Percentiles rank a stretch among this genome's conserved stretches.
Conservation (phyloP, 2,797 vertebrate genomes). For the Neopelma chrysocephalum region DNA sequence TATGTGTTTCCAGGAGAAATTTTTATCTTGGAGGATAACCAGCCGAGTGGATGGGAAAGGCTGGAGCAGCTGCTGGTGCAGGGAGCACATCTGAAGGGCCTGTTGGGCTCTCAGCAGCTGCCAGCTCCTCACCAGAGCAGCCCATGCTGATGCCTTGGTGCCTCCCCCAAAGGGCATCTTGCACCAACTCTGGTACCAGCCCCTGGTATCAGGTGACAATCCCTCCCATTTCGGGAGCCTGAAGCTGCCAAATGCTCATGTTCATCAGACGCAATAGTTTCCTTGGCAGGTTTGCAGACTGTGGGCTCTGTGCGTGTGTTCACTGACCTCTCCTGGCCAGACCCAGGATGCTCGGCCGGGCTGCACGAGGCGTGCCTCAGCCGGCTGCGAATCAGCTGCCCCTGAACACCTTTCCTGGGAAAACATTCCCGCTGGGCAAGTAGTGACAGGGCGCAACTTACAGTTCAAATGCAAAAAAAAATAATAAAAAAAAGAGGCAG, state of each 20-base stretch:
- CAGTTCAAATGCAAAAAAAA: not conserved
- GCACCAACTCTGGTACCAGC: not conserved
- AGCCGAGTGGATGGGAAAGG: not conserved
- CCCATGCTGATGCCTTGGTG: not conserved
- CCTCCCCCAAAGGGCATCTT: not conserved
- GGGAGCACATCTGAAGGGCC: not conserved
- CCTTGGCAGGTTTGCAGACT: not conserved
- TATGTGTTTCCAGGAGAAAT: not conserved
- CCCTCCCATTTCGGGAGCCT: not conserved
- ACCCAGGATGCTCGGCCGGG: not conserved
- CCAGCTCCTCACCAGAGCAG: not conserved
- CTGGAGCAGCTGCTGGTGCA: not conserved
- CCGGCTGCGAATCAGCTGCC: fast-evolving
- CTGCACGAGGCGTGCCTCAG: not conserved
- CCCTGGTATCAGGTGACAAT: not conserved
- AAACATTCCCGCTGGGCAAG: not conserved
- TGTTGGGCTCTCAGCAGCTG: not conserved
- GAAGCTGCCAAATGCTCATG: not conserved
- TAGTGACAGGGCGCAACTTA: fast-evolving
- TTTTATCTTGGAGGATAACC: not conserved
- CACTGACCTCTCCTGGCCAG: conserved; percentile 66
- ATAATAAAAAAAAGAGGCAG: not conserved
- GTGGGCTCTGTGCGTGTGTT: not conserved
- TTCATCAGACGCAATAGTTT: not conserved
- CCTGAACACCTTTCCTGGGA: not conserved